Percentiles rank a stretch among this genome's conserved stretches.
Conservation (phyloP, 2,797 vertebrate genomes). For the Trichosurus vulpecula region DNA sequence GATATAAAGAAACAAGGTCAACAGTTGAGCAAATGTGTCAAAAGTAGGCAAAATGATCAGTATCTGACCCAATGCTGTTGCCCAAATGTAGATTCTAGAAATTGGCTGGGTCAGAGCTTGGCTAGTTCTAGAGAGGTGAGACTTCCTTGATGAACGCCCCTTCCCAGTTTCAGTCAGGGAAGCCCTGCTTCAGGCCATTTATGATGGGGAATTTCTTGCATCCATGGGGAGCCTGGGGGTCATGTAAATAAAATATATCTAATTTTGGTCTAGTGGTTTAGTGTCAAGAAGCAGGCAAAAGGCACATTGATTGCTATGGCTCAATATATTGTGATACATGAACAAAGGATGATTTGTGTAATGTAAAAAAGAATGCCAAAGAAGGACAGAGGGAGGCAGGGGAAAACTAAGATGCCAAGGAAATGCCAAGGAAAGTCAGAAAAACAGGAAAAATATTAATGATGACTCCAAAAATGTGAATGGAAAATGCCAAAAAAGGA, state of each 20-base stretch:
- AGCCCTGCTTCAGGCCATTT: not conserved
- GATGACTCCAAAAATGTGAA: not conserved
- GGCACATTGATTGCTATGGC: no score
- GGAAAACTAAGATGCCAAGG: not conserved
- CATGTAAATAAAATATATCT: not conserved
- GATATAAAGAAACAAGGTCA: not conserved
- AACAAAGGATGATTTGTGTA: not conserved
- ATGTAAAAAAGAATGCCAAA: not conserved
- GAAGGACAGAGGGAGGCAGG: not conserved
- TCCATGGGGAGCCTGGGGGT: not conserved
- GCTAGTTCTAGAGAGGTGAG: not conserved
- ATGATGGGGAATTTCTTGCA: not conserved
- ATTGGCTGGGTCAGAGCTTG: not conserved
- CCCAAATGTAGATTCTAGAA: not conserved
- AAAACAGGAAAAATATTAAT: not conserved
- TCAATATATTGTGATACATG: not conserved
- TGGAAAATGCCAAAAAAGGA: not conserved
- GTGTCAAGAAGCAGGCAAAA: no score
- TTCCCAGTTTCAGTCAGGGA: not conserved
- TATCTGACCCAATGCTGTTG: not conserved
- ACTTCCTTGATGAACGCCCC: no score
- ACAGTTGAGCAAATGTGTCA: not conserved
- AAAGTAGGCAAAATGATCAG: not conserved
- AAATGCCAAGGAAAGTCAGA: not conserved
- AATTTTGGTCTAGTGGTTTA: not conserved